A percentile compares a stretch with the other conserved stretches of the same genome.
phyloP scores from a whole-genome alignment of 1,140 invertebrate species.

The Bombus turneri region DNA sequence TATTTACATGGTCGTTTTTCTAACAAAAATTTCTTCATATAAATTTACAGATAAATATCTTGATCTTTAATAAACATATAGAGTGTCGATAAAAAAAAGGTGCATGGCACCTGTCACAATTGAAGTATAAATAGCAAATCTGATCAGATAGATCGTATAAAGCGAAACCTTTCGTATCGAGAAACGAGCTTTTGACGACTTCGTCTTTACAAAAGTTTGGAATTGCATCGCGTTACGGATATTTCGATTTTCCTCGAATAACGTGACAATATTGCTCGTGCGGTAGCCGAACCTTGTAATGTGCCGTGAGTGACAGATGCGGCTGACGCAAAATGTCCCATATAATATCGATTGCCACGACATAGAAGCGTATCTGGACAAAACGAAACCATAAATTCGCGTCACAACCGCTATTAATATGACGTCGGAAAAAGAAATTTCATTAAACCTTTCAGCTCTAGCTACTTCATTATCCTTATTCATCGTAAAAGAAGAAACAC shows the following conservation, averaged over 20 bases:
- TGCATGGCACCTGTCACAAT: too few relatives aligned
- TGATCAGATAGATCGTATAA: too few relatives aligned
- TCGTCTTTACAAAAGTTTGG: constrained; percentile 2
- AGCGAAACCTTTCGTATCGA: too few relatives aligned
- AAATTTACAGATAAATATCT: background rate
- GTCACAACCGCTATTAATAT: constrained; percentile 60
- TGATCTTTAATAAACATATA: background rate
- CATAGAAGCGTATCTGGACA: constrained; percentile 50
- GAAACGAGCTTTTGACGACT: too few relatives aligned
- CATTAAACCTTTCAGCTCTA: constrained; percentile 4
- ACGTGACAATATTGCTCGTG: constrained; percentile 43
- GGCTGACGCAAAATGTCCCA: constrained; percentile 67
- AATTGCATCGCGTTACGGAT: background rate
- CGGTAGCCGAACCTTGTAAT: constrained; percentile 48
- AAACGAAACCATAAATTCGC: constrained; percentile 59
- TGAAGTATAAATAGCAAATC: too few relatives aligned
- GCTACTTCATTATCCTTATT: constrained; percentile 43
- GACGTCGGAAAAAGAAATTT: constrained; percentile 20
- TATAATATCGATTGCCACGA: constrained; percentile 66
- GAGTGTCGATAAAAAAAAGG: background rate
- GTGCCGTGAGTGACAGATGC: constrained; percentile 62
- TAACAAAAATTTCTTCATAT: background rate
- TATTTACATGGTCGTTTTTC: background rate
- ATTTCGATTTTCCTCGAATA: constrained; percentile 7
- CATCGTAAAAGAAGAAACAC: background rate